Conservation (phyloP, 2,888 invertebrate species). For the Beris chalybata region DNA sequence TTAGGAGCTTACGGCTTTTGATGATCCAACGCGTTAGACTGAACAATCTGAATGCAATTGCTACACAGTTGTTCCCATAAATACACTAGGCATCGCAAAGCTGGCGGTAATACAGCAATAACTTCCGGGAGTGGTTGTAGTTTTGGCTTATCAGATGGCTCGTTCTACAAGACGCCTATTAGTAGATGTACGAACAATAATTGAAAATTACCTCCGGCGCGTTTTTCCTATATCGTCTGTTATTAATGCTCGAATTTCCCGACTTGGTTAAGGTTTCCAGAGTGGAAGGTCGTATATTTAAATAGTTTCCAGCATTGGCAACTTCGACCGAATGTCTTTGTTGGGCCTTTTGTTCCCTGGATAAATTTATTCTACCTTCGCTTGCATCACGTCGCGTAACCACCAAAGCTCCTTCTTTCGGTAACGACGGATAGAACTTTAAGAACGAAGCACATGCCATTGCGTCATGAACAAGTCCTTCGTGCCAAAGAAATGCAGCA, state of each 20-base stretch:
- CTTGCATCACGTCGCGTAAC: slow-evolving; percentile 64
- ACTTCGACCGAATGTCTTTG: slow-evolving; percentile 91
- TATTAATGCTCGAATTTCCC: slow-evolving; percentile 77
- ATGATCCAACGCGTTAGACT: slow-evolving; percentile 51
- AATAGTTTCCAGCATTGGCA: slow-evolving; percentile 68
- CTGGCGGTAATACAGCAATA: slow-evolving; percentile 81
- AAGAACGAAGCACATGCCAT: slow-evolving; percentile 97
- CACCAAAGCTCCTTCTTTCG: slow-evolving; percentile 77
- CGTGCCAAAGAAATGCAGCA: slow-evolving; percentile 96
- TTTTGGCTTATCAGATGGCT: slow-evolving; percentile 46
- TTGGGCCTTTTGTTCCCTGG: slow-evolving; percentile 64
- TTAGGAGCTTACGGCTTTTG: slow-evolving; percentile 44
- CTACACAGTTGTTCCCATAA: slow-evolving; percentile 86
- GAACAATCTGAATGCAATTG: slow-evolving; percentile 66
- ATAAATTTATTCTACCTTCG: slow-evolving; percentile 49
- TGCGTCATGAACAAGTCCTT: slow-evolving; percentile 94
- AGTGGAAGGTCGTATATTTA: slow-evolving; percentile 77
- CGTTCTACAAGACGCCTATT: slow-evolving; percentile 29
- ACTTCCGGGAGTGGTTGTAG: slow-evolving; percentile 55
- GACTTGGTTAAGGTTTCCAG: slow-evolving; percentile 76
- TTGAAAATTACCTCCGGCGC: slow-evolving; percentile 40
- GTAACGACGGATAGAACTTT: slow-evolving; percentile 86
- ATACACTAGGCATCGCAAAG: slow-evolving; percentile 81
- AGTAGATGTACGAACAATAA: too few relatives aligned
- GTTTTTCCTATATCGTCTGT: slow-evolving; percentile 63